These are phyloP conservation scores for Stigmatopora nigra DNA, from an alignment of 2,113 vertebrate species.

Conservation along the genomic window DNA sequence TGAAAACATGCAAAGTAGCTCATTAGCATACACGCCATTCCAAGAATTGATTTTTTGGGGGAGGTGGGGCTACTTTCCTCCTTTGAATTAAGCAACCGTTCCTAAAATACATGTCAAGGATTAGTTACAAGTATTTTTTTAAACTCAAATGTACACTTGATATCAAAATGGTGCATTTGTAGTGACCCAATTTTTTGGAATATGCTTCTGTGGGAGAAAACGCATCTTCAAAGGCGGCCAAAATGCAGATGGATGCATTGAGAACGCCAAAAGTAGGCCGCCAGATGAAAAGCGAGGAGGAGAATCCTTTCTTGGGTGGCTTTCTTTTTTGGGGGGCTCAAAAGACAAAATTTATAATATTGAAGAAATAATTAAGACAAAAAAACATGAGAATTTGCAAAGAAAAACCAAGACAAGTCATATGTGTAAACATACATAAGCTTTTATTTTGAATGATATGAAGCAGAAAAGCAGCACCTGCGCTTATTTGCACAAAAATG, in stretches of 20 bases:
- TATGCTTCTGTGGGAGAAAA: constrained; percentile 5
- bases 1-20: not conserved
- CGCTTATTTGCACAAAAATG: not conserved
- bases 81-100: not conserved
- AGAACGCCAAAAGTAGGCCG: constrained; percentile 43
- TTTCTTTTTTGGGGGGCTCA: too few species aligned
- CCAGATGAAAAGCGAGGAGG: constrained; percentile 8
- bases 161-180: not conserved
- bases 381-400: not conserved
- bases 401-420: not conserved
- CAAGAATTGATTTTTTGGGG: not conserved
- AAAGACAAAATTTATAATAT: too few species aligned
- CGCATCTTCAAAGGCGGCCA: constrained; percentile 36
- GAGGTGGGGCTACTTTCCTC: too few species aligned
- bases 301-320: not conserved
- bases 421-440: not conserved
- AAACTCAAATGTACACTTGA: too few species aligned
- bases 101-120: too few species aligned
- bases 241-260: constrained; percentile 51
- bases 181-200: not conserved
- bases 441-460: not conserved
- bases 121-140: too few species aligned
- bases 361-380: too few species aligned
- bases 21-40: not conserved
- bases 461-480: not conserved